Percentiles rank a stretch among this genome's conserved stretches.
Conservation (phyloP, 2,797 vertebrate species). For the Lacerta viridis region DNA sequence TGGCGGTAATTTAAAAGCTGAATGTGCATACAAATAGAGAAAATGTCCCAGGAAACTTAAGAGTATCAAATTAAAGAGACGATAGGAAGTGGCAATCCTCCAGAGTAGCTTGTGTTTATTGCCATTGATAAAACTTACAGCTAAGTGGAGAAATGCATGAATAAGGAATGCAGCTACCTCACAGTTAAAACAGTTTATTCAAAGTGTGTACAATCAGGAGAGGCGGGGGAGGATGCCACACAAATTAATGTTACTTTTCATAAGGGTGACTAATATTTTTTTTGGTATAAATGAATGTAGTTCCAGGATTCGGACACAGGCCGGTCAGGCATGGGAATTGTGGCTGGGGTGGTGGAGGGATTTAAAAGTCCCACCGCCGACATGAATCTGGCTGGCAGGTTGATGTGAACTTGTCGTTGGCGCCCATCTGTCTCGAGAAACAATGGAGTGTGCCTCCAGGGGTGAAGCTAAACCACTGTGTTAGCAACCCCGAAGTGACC, state of each 20-base stretch:
- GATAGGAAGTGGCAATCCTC: not conserved
- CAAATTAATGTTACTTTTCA: not conserved
- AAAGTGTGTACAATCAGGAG: not conserved
- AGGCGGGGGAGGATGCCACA: not conserved
- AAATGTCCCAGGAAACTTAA: not conserved
- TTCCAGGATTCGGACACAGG: not conserved
- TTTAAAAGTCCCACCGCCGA: not conserved
- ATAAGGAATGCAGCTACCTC: not conserved
- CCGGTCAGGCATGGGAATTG: not conserved
- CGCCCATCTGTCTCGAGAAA: too few species aligned
- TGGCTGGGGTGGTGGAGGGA: not conserved
- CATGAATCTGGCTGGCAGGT: not conserved
- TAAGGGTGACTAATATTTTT: not conserved
- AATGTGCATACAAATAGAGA: not conserved
- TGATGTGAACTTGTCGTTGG: not conserved
- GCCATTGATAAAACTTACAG: not conserved
- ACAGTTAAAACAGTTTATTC: not conserved
- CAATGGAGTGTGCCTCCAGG: too few species aligned
- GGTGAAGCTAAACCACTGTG: too few species aligned
- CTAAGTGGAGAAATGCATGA: not conserved
- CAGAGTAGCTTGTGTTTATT: not conserved
- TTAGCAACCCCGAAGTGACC: too few species aligned
- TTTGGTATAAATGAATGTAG: not conserved
- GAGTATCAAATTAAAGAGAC: not conserved
- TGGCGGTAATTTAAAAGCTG: not conserved